Evolutionary conservation across 2,797 vertebrate species (phyloP), one percentile per base, ranked within the genome.

Genomic region (Coranthus polyacanthus): DNA sequence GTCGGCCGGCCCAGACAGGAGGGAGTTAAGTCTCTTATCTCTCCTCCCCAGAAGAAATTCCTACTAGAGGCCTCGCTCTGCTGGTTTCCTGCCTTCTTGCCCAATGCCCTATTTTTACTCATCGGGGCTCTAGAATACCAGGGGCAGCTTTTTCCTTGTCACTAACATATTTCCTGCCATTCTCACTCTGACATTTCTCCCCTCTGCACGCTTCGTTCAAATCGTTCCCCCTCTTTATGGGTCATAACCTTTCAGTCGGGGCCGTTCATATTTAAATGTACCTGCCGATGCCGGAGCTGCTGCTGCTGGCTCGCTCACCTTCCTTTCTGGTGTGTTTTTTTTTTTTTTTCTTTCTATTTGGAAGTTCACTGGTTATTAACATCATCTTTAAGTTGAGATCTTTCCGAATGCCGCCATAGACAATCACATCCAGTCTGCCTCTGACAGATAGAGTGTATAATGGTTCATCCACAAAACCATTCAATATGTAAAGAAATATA

Each of bases 71-170:
- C 94, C 95, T 94, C 94, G 94, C 94, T 94, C 94, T 83, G 57
- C 93, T 95, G 93, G 93, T 94, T 97, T 97, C 96, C 96, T 96
- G 95, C 95, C 94, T 94, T 95, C 95, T 95, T 96, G 95, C 95
- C 95, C 94, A 93, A 90, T 95, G 95, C 95, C 95, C 96, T 97
- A 97, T 97, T 96, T 96, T 95, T 96, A 96, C 95, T 93, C 93
- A 88, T 92, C 84, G 85, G 90, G 92, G 93, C 94, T 96, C 92
- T 92, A 94, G 92, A 93, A 94, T 92, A 95, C 93, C 94, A 95
- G 87, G 92, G 95, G 95, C 95, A 97, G 96, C 95, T 95, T 96
- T 96, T 97, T 96, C 95, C 95, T 96, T 90, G 91, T 92, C 92
- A 94, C 93, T 92, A 89, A 92, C 92, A 92, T 90, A 90, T 91